phyloP scores from a whole-genome alignment of 2,797 vertebrate species.

The Streptopelia turtur region DNA sequence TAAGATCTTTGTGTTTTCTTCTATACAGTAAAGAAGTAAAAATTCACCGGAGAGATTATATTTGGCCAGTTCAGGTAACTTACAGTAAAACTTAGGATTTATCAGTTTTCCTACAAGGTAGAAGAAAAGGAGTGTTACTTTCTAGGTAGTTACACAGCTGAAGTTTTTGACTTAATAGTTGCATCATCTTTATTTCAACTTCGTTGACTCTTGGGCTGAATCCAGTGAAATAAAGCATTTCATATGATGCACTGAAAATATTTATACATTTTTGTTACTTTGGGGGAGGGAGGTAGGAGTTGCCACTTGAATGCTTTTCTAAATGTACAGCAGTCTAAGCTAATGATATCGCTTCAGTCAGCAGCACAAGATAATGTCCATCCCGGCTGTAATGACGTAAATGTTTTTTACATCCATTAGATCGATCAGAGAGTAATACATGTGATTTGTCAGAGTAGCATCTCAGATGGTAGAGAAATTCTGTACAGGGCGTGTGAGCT shows the following conservation, averaged over 20 bases:
- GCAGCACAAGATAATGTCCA: conserved; percentile 69
- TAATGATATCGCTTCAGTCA: conserved; percentile 76
- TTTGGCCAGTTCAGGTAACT: neutral
- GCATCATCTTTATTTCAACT: neutral
- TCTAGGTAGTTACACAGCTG: neutral
- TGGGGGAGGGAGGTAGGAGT: neutral
- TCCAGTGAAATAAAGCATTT: neutral
- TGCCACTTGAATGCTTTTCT: conserved; percentile 24
- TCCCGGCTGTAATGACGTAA: conserved; percentile 70
- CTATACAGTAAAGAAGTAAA: neutral
- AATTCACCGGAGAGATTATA: neutral
- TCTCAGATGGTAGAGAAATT: neutral
- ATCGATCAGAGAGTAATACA: conserved; percentile 11
- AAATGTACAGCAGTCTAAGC: neutral
- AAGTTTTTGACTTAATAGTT: neutral
- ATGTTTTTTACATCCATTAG: conserved; percentile 58
- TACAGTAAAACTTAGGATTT: neutral
- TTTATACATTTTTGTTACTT: neutral
- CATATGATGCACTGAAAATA: neutral
- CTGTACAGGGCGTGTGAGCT: neutral
- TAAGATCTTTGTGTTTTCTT: neutral
- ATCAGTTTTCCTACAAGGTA: neutral
- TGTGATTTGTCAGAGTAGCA: conserved; percentile 1
- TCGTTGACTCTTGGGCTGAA: neutral
- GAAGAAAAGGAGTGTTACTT: neutral